A percentile compares a stretch with the other conserved stretches of the same genome.
Conservation (phyloP, 2,888 invertebrate genomes). For the Ochropacha duplaris region DNA sequence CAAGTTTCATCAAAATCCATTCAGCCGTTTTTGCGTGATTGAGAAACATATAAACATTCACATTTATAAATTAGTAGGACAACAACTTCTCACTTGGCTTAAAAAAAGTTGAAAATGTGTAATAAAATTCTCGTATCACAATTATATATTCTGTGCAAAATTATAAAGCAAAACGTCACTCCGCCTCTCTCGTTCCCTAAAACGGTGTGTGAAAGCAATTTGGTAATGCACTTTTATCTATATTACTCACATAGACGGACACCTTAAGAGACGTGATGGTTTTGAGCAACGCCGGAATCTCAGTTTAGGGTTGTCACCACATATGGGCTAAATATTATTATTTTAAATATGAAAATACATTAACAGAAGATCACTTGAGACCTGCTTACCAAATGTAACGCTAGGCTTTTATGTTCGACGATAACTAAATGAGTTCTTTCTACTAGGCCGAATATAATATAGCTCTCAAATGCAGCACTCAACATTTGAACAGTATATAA, state of each 20-base stretch:
- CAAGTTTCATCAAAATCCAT: too few species aligned
- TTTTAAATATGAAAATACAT: background rate
- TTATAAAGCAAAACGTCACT: conserved; percentile 24
- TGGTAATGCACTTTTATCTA: conserved; percentile 69
- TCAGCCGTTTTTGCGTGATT: too few species aligned
- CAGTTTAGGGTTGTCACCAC: conserved; percentile 1
- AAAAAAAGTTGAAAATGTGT: background rate
- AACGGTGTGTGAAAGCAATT: conserved; percentile 65
- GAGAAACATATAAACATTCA: too few species aligned
- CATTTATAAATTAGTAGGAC: too few species aligned
- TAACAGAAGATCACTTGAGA: background rate
- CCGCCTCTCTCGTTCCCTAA: conserved; percentile 22
- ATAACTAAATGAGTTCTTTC: too few species aligned
- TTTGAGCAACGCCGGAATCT: conserved; percentile 12
- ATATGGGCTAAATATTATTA: background rate
- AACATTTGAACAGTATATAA: too few species aligned
- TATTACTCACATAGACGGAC: conserved; percentile 21
- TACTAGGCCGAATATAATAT: too few species aligned
- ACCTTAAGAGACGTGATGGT: conserved; percentile 21
- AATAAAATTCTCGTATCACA: background rate
- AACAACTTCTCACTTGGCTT: too few species aligned
- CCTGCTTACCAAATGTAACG: background rate
- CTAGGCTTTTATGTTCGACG: too few species aligned
- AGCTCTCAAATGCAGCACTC: too few species aligned
- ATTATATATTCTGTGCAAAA: conserved; percentile 33